A percentile compares a stretch with the other conserved stretches of the same genome.
Evolutionary conservation across 2,797 vertebrate species (phyloP).

Genomic region (Nasua narica): DNA sequence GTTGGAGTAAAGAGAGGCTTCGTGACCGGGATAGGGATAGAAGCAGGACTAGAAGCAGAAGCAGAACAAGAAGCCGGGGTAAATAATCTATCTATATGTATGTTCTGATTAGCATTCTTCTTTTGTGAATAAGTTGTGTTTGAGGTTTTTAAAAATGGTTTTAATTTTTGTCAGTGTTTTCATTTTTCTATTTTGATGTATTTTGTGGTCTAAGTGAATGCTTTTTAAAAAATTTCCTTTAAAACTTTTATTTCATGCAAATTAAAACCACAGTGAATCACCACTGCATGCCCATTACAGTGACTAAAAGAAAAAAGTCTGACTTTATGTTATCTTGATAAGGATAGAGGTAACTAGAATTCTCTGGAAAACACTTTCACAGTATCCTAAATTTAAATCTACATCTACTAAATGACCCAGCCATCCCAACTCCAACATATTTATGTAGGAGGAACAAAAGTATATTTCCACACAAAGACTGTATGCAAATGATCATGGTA

Average conservation of each 20-base stretch:
- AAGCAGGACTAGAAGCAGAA: constrained; percentile 90
- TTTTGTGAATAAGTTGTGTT: background rate
- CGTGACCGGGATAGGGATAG: constrained; percentile 93
- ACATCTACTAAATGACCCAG: background rate
- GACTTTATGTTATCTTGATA: background rate
- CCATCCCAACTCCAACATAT: background rate
- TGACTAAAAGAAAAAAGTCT: background rate
- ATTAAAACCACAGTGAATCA: background rate
- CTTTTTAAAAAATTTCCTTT: background rate
- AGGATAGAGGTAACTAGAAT: background rate
- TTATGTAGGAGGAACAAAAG: constrained; percentile 1
- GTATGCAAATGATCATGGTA: background rate
- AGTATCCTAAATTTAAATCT: background rate
- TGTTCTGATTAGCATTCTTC: background rate
- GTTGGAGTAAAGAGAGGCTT: constrained; percentile 95
- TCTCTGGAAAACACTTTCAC: background rate
- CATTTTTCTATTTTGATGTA: background rate
- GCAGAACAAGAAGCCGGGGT: constrained; percentile 90
- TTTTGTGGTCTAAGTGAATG: background rate
- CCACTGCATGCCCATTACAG: background rate
- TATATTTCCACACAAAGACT: background rate
- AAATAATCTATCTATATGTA: constrained; percentile 31
- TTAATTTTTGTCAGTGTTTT: background rate
- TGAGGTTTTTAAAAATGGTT: background rate
- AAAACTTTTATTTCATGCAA: background rate